Base-by-base conservation (phyloP, 2,797 vertebrate species). In the Enteromius argenteus region DNA sequence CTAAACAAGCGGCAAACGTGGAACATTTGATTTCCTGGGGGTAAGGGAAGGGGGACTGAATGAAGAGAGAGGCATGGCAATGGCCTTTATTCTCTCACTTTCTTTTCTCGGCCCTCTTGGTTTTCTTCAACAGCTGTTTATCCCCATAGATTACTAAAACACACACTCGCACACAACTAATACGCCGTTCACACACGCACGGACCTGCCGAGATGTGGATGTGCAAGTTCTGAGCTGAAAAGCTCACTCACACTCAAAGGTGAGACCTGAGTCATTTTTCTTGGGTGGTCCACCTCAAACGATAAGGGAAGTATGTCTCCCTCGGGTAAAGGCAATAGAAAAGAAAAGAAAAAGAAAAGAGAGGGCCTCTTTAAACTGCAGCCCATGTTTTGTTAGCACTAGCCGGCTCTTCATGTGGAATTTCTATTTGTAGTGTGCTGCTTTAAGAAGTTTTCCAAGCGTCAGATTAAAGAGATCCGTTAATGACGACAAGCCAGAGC, bases 201-300 rank as follows among this genome's bases (percentile, higher is more conserved):
- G 88, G 94, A 91, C 93, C 91, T 83, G 94, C 91, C 93, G 92
- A 92, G 91, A 94, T 94, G 94, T 93, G 90, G 93, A 94, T 89
- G 89, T 86, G 86, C 90, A 90, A 93, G 90, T 88, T 90, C 90
- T 90, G 82, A 90, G 68, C 91, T 90, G 80, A 85, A 79, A 72
- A 49, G 42, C 83, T 74, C 88, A 74, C 79, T 81, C 79, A 86
- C 75, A 77, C 80, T 79, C 86, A 81, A 87, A 84, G 86, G 80
- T 86, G 83, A 85, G 86, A 84, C 86, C 91, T 89, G 90, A 94
- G 90, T 92, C 92, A 93, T 92, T 89, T 93, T 93, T 93, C 94
- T 92, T 95, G 94, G 95, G 95, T 95, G 95, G 95, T 95, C 95
- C 92, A 92, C 87, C 90, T 91, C 92, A 81, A 87, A 91, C 94